A percentile compares a stretch with the other conserved stretches of the same genome.
Conservation (phyloP, 2,113 vertebrate genomes). For the Hemibagrus wyckioides region DNA sequence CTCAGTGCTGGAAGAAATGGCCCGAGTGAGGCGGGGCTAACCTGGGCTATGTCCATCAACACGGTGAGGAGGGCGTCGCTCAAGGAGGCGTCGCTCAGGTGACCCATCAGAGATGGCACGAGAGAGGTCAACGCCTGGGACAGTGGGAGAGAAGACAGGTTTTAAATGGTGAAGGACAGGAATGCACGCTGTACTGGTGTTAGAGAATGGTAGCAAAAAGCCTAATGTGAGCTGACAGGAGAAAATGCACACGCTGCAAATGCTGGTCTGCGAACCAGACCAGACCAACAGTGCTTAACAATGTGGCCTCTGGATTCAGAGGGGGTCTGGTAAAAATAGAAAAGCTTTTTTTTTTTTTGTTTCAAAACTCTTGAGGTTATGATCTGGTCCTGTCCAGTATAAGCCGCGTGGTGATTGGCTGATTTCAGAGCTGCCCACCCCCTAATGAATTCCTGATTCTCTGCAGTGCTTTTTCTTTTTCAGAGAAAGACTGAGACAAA, state of each 20-base stretch:
- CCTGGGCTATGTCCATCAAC: slow-evolving; percentile 80
- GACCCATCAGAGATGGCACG: slow-evolving; percentile 76
- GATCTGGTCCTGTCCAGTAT: slow-evolving; percentile 33
- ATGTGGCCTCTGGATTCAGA: background rate
- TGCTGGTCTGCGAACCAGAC: slow-evolving; percentile 1
- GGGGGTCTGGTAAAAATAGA: slow-evolving; percentile 34
- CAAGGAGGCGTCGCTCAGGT: slow-evolving; percentile 76
- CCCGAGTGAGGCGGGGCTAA: slow-evolving; percentile 78
- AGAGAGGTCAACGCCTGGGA: slow-evolving; percentile 81
- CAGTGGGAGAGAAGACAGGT: slow-evolving; percentile 21
- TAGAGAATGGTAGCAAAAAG: background rate
- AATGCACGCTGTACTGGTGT: background rate
- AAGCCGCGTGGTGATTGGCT: slow-evolving; percentile 38
- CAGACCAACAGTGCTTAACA: background rate
- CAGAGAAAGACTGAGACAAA: background rate
- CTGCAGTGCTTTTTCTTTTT: slow-evolving; percentile 1
- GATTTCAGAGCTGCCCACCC: slow-evolving; percentile 36
- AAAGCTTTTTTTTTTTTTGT: slow-evolving; percentile 35
- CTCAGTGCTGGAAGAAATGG: slow-evolving; percentile 79
- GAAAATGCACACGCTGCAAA: background rate
- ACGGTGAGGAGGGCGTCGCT: slow-evolving; percentile 78
- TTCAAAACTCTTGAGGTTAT: slow-evolving; percentile 38
- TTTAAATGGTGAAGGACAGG: background rate
- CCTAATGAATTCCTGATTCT: slow-evolving; percentile 22
- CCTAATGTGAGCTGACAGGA: background rate